phyloP scores from a whole-genome alignment of 1,140 invertebrate genomes.

The Pseudomyrmex cubaensis region DNA sequence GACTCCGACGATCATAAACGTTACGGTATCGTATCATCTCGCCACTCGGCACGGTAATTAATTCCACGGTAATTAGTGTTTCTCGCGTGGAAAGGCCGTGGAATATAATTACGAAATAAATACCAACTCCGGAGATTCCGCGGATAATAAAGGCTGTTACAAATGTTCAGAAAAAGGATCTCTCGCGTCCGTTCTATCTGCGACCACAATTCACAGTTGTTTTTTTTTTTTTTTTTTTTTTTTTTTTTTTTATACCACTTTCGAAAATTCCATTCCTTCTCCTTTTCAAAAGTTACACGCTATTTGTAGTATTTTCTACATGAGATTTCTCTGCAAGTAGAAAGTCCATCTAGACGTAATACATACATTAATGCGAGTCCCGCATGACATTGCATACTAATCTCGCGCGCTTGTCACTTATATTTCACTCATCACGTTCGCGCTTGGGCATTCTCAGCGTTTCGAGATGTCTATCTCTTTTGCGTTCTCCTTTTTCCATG shows the following conservation, averaged over 20 bases:
- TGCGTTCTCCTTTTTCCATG: not conserved
- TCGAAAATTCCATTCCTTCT: not conserved
- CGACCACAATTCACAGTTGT: too few relatives aligned
- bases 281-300: not conserved
- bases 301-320: not conserved
- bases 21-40: constrained; percentile 63
- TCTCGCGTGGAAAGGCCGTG: not conserved
- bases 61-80: constrained; percentile 72
- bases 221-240: too few relatives aligned
- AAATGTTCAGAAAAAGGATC: not conserved
- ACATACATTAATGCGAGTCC: too few relatives aligned
- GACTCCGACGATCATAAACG: constrained; percentile 44
- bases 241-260: too few relatives aligned
- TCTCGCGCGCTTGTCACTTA: not conserved
- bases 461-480: not conserved
- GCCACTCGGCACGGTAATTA: constrained; percentile 70
- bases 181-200: not conserved
- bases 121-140: constrained; percentile 56
- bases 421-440: not conserved
- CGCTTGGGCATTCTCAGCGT: not conserved
- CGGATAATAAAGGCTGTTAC: constrained; percentile 61
- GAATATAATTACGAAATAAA: constrained; percentile 73
- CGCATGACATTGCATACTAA: not conserved
- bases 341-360: too few relatives aligned
- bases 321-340: too few relatives aligned